Percentiles rank a stretch among this genome's conserved stretches.
Conservation (phyloP, 2,797 vertebrate genomes). For the Falco peregrinus region DNA sequence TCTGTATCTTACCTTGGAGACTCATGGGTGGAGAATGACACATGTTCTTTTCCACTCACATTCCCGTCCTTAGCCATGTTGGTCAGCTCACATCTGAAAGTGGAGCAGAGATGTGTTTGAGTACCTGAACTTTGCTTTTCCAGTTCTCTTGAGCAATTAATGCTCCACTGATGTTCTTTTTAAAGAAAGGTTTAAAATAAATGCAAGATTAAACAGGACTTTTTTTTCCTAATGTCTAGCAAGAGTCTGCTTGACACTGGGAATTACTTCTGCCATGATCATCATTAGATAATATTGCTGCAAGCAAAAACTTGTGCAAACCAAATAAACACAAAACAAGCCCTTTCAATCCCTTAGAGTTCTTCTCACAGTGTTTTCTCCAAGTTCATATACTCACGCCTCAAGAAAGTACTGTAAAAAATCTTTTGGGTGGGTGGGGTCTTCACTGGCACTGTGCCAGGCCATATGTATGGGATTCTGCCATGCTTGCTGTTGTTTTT, state of each 20-base stretch:
- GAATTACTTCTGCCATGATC: neutral
- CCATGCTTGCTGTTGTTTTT: neutral
- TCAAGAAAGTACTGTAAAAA: neutral
- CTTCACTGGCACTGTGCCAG: neutral
- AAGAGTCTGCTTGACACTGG: neutral
- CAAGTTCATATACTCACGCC: neutral
- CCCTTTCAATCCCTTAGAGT: neutral
- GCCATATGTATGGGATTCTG: neutral
- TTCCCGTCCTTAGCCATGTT: neutral
- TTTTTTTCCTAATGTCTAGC: neutral
- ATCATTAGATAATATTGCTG: neutral
- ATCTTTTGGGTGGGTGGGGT: neutral
- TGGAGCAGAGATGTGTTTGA: neutral
- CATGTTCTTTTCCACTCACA: neutral
- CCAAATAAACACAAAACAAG: neutral
- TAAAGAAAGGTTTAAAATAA: neutral
- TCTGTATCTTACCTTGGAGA: neutral
- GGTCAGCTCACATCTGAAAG: neutral
- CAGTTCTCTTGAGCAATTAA: neutral
- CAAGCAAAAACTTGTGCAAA: neutral
- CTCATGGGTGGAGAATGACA: neutral
- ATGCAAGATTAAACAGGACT: neutral
- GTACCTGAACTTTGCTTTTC: neutral
- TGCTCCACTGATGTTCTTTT: neutral
- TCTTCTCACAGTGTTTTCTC: neutral